Percentiles rank a stretch among this genome's conserved stretches.
Conservation (phyloP, 2,888 invertebrate genomes). For the Cheilosia pagana region DNA sequence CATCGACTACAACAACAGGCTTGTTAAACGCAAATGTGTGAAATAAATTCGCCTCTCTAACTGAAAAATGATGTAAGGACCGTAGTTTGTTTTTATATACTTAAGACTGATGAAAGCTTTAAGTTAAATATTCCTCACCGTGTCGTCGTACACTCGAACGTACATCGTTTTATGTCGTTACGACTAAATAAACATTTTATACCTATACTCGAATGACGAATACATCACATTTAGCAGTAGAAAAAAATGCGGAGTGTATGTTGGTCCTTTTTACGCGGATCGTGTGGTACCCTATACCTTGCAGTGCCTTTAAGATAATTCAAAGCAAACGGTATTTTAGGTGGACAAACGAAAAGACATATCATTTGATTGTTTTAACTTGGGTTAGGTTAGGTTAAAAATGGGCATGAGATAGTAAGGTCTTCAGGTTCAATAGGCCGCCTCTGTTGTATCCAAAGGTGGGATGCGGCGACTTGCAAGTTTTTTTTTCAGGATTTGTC, state of each 20-base stretch:
- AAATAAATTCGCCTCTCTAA: conserved; percentile 23
- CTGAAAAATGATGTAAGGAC: conserved; percentile 21
- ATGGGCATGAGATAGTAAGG: no score
- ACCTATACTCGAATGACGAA: neutral
- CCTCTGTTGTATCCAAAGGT: no score
- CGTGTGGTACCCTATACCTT: no score
- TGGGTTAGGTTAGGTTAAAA: no score
- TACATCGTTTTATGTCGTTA: conserved; percentile 40
- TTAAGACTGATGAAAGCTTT: conserved; percentile 45
- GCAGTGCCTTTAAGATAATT: no score
- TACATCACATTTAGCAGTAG: neutral
- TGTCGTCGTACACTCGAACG: neutral
- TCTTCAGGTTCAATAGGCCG: no score
- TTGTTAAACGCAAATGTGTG: conserved; percentile 11
- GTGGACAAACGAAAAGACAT: no score
- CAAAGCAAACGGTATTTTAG: no score
- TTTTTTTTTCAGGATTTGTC: no score
- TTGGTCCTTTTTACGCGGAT: no score
- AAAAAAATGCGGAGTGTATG: neutral
- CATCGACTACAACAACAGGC: neutral
- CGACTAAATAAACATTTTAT: conserved; percentile 56
- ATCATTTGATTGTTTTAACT: no score
- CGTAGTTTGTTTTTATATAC: conserved; percentile 42
- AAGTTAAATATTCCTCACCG: conserved; percentile 42
- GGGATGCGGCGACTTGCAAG: no score